Evolutionary conservation across 2,113 vertebrate species (phyloP).

Genomic region (Larimichthys polyactis): DNA sequence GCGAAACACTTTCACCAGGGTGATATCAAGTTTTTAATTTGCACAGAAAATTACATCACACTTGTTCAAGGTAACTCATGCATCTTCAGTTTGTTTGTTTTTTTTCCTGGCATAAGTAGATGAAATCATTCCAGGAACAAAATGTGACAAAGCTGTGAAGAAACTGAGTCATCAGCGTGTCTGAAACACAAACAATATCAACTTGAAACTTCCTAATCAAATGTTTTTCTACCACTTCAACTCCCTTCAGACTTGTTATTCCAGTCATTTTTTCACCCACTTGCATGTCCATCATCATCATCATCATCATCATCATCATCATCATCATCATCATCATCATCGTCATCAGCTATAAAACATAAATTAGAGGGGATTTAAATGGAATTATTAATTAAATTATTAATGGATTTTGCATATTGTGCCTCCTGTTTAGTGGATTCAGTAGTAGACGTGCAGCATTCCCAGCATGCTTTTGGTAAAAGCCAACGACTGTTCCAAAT

Average conservation of each 20-base stretch:
- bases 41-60: neutral
- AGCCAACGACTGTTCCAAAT: neutral
- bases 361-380: constrained; percentile 29
- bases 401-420: constrained; percentile 18
- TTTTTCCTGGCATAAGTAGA: neutral
- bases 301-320: neutral
- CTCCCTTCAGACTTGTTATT: neutral
- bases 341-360: constrained; percentile 30
- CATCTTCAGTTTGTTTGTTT: neutral
- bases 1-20: neutral
- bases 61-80: constrained; percentile 20
- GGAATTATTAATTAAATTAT: neutral
- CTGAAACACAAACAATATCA: constrained; percentile 3
- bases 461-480: constrained; percentile 37
- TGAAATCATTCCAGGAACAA: constrained; percentile 9
- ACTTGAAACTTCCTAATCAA: constrained; percentile 35
- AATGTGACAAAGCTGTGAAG: constrained; percentile 17
- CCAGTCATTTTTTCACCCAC: constrained; percentile 14
- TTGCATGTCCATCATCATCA: constrained; percentile 7
- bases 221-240: constrained; percentile 2
- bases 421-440: constrained; percentile 16
- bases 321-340: constrained; percentile 10
- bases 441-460: constrained; percentile 6
- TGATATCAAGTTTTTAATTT: neutral
- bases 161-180: constrained; percentile 19